A percentile compares a stretch with the other conserved stretches of the same genome.
These are phyloP conservation scores for Chionomys nivalis DNA, from an alignment of 2,113 vertebrate genomes.

Conservation along the genomic window DNA sequence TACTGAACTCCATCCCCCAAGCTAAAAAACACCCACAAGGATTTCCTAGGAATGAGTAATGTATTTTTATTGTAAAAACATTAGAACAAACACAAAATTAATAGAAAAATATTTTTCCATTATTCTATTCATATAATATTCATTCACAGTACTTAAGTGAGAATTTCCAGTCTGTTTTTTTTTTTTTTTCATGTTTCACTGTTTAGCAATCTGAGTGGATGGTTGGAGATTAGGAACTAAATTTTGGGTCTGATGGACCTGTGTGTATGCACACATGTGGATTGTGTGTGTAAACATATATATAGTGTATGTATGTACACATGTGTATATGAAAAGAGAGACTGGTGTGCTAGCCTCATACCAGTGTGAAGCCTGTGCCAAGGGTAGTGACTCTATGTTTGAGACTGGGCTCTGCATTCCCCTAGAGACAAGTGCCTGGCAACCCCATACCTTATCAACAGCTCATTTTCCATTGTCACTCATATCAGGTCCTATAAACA, in stretches of 20 bases:
- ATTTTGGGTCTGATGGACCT: background rate
- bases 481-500: background rate
- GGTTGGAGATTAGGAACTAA: background rate
- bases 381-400: fast-evolving
- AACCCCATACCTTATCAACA: fast-evolving
- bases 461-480: background rate
- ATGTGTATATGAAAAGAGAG: background rate
- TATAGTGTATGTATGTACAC: background rate
- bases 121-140: background rate
- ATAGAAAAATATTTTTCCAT: background rate
- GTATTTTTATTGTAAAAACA: background rate
- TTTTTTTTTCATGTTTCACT: background rate
- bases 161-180: background rate
- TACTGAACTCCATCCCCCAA: background rate
- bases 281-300: background rate
- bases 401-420: background rate
- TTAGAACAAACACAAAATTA: slow-evolving; percentile 26
- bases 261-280: background rate
- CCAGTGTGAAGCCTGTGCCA: background rate
- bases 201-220: background rate
- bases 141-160: background rate
- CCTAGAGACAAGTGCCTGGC: background rate
- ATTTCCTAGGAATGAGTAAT: background rate
- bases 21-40: background rate
- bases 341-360: background rate